Conservation (phyloP, 2,888 invertebrate species). For the Opisthograptis luteolata region DNA sequence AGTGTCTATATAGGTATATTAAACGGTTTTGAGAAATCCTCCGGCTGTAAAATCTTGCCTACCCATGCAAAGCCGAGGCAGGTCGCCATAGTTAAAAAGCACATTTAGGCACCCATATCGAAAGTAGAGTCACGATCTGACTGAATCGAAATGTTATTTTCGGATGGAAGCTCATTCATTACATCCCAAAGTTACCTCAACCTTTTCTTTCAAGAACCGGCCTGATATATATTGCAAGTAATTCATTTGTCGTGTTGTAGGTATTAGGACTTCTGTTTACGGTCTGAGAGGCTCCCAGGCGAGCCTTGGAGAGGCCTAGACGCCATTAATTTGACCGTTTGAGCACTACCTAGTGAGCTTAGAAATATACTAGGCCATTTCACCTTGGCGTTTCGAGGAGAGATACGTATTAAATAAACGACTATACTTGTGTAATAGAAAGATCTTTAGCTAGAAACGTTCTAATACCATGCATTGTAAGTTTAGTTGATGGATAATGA, state of each 20-base stretch:
- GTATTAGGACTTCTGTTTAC: slow-evolving; percentile 40
- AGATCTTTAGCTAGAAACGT: background rate
- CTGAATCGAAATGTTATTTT: slow-evolving; percentile 9
- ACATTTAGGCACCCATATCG: slow-evolving; percentile 8
- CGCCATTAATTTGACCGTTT: slow-evolving; percentile 33
- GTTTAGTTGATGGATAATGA: too few relatives aligned
- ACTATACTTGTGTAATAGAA: slow-evolving; percentile 10
- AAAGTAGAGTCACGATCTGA: slow-evolving; percentile 14
- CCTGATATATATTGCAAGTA: slow-evolving; percentile 42
- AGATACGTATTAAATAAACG: slow-evolving; percentile 16
- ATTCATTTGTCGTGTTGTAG: slow-evolving; percentile 43
- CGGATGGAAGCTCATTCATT: slow-evolving; percentile 2
- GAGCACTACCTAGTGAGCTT: slow-evolving; percentile 10
- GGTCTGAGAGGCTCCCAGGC: slow-evolving; percentile 33
- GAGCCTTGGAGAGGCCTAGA: slow-evolving; percentile 28
- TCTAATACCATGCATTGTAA: too few relatives aligned
- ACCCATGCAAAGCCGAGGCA: too few relatives aligned
- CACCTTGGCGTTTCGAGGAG: slow-evolving; percentile 17
- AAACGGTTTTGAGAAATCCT: too few relatives aligned
- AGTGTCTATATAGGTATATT: too few relatives aligned
- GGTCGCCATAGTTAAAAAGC: too few relatives aligned
- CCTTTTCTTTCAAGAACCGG: slow-evolving; percentile 8
- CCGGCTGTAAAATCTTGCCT: too few relatives aligned
- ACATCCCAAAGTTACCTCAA: background rate
- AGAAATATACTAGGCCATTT: slow-evolving; percentile 18